Base-by-base conservation (phyloP, 2,797 vertebrate species). In the Dipus sagitta region DNA sequence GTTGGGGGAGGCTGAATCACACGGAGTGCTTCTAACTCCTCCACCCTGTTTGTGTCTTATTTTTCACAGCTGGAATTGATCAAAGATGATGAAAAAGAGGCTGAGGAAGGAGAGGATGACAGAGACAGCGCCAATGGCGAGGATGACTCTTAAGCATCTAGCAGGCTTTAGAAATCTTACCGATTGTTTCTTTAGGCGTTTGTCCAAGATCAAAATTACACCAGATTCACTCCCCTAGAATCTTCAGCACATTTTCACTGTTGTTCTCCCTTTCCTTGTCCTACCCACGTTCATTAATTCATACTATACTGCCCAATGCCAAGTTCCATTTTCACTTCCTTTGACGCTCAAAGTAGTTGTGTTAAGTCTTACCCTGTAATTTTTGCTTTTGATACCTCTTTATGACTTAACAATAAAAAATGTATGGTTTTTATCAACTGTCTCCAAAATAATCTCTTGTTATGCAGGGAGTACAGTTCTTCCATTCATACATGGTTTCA, bases 81-180 rank as follows among this genome's bases (percentile, higher is more conserved):
- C 95, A 98, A 98, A 95, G 98, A 98, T 87, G 98, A 98, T n/a
- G 98, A 98, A 54, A 99, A 99, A n/a, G 99, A 99, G 97, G 98
- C 98, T 82, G 99, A 99, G 97, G 99, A 99, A 98, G 99, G 98
- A 54, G 99, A 99, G 96, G 99, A 99, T 64, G 98, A 99, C 79
- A 98, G 98, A 38, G 99, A 99, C 95, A 99, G 99, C 90, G 97
- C 98, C 96, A 99, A 99, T 54, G 99, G 98, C 96, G 98, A 99
- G 86, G 98, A 99, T 76, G 98, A 98, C 86, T 98, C 98, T 98
- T 99, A 98, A 98, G 97, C 94, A 93, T 94, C 95, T 82, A 84
- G 94, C 52, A 90, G 93, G 92, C 96, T 96, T 97, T 98, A 97
- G 97, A 95, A 88, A 92, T 96, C 78, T 90, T 97, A 77, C 76